Conservation (phyloP, 1,140 invertebrate species). For the Vanessa atalanta region DNA sequence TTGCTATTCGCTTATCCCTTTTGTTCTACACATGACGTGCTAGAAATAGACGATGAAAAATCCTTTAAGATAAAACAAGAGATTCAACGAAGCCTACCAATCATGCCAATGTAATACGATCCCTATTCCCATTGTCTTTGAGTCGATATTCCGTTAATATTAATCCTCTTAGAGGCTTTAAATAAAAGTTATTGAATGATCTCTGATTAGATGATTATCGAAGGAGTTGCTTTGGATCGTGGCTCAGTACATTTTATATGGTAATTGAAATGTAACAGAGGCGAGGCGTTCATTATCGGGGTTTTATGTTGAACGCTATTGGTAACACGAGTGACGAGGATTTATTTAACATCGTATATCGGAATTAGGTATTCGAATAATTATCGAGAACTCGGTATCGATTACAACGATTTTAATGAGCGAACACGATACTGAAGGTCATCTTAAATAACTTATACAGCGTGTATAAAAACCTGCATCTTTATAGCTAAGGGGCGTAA, state of each 20-base stretch:
- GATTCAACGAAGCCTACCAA: constrained; percentile 54
- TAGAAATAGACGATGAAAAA: constrained; percentile 51
- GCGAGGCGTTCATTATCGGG: constrained; percentile 64
- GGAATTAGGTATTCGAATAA: constrained; percentile 56
- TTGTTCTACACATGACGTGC: constrained; percentile 49
- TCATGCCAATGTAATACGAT: constrained; percentile 44
- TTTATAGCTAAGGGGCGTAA: constrained; percentile 42
- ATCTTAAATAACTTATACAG: constrained; percentile 29
- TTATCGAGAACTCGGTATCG: constrained; percentile 64
- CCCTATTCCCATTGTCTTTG: constrained; percentile 41
- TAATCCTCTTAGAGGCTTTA: constrained; percentile 42
- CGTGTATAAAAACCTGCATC: constrained; percentile 25
- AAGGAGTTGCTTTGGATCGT: constrained; percentile 54
- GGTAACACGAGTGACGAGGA: constrained; percentile 45
- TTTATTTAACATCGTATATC: constrained; percentile 40
- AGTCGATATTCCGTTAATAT: constrained; percentile 26
- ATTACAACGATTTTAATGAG: constrained; percentile 69
- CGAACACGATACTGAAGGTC: constrained; percentile 41
- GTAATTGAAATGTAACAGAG: constrained; percentile 78
- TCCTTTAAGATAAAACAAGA: constrained; percentile 63
- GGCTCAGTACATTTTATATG: constrained; percentile 72
- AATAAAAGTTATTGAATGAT: constrained; percentile 77
- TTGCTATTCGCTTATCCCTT: constrained; percentile 37
- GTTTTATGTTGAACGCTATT: constrained; percentile 60
- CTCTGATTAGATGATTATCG: constrained; percentile 77